These are phyloP conservation scores for Ricordea florida DNA, from an alignment of 92 coral and sea anemone genomes.

Conservation along the genomic window DNA sequence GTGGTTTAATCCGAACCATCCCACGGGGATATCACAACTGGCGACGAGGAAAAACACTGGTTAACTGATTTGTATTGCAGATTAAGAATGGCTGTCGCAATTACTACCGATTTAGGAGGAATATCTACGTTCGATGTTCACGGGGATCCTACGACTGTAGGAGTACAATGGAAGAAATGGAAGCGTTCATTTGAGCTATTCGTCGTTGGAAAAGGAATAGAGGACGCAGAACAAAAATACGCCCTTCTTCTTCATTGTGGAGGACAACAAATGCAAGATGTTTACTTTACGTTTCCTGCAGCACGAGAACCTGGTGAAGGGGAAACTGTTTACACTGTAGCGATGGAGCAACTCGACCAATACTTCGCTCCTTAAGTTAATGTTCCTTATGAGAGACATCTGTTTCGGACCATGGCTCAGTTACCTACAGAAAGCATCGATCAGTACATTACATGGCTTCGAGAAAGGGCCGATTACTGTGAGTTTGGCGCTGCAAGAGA, in stretches of 20 bases:
- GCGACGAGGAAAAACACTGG: slow-evolving; percentile 39
- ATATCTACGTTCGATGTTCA: slow-evolving; percentile 32
- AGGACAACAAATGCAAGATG: slow-evolving; percentile 44
- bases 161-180: too few relatives aligned
- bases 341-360: slow-evolving; percentile 30
- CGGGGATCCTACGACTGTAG: too few relatives aligned
- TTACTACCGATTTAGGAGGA: slow-evolving; percentile 29
- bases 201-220: too few relatives aligned
- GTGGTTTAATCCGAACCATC: slow-evolving; percentile 11
- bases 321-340: slow-evolving; percentile 33
- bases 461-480: slow-evolving; percentile 57
- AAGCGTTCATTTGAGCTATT: slow-evolving; percentile 49
- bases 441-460: slow-evolving; percentile 50
- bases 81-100: slow-evolving; percentile 1
- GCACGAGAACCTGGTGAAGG: slow-evolving; percentile 42
- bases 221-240: slow-evolving; percentile 29
- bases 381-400: slow-evolving; percentile 45
- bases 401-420: slow-evolving; percentile 43
- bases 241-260: slow-evolving; percentile 40
- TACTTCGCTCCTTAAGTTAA: slow-evolving; percentile 38
- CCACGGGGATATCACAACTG: slow-evolving; percentile 24
- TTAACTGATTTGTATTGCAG: background rate
- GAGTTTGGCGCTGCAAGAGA: slow-evolving; percentile 38
- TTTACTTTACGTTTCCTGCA: slow-evolving; percentile 44
- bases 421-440: slow-evolving; percentile 48